Percentiles rank a stretch among this genome's conserved stretches.
Conservation (phyloP, 2,888 invertebrate species). For the Xanthia icteritia region DNA sequence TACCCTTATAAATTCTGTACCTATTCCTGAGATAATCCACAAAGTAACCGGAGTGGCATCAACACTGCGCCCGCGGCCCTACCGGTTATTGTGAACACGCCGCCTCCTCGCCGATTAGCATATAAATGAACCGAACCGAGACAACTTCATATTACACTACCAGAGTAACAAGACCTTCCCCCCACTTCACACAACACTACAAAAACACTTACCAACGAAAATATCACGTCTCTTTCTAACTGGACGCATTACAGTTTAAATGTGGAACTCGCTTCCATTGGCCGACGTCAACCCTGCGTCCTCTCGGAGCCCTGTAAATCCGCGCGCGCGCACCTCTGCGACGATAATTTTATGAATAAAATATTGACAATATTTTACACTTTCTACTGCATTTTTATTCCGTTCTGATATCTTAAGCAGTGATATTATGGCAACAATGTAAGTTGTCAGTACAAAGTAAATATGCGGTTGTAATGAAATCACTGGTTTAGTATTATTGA, state of each 20-base stretch:
- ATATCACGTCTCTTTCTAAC: conserved; percentile 70
- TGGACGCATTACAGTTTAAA: conserved; percentile 79
- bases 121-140: conserved; percentile 88
- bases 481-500: conserved; percentile 81
- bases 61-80: conserved; percentile 69
- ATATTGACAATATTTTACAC: conserved; percentile 81
- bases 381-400: conserved; percentile 75
- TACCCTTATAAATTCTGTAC: conserved; percentile 57
- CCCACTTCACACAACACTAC: conserved; percentile 57
- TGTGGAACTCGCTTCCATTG: conserved; percentile 79
- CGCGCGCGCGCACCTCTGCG: conserved; percentile 69
- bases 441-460: conserved; percentile 72
- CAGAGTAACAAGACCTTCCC: conserved; percentile 73
- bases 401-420: conserved; percentile 80
- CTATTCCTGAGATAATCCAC: conserved; percentile 62
- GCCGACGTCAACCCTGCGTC: conserved; percentile 70
- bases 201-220: conserved; percentile 61
- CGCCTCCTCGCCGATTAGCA: conserved; percentile 87
- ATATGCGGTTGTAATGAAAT: conserved; percentile 81
- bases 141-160: conserved; percentile 86
- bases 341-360: conserved; percentile 78
- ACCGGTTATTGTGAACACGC: conserved; percentile 82
- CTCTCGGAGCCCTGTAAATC: conserved; percentile 69
- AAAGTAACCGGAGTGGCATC: conserved; percentile 67
- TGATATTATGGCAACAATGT: conserved; percentile 83